Base-by-base conservation (phyloP, 2,888 invertebrate genomes). In the Drosophila bunnanda region DNA sequence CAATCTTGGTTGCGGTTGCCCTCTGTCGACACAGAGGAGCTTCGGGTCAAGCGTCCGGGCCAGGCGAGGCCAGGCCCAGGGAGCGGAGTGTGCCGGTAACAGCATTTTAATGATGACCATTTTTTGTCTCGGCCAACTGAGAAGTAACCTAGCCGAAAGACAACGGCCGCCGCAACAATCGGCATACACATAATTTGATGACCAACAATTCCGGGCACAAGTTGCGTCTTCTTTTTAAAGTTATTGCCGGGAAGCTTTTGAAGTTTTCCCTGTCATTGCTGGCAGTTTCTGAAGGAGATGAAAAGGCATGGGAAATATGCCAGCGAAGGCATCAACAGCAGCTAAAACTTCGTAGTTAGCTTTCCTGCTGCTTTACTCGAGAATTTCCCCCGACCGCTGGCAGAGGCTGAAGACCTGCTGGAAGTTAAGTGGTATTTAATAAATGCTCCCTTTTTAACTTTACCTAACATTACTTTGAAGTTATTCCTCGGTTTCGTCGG, bases 81-180 rank as follows among this genome's bases (percentile, higher is more conserved):
- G 65, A 39, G 43, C 50, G 36, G 58, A 55, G 76, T 15, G 50
- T 52, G 64, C 74, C 81, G 83, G 85, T 82, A 89, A 89, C 79
- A 89, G 81, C 75, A 89, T 89, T 89, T 85, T 89, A 85, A 89
- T 89, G 85, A 89, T 85, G 89, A 67, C 82, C 72, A 80, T 83
- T 83, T 88, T 75, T 67, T 55, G 55, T 43, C 43, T 43, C 48
- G 55, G 52, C 60, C 72, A 34, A 9, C 39, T 62, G 57, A 39
- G 39, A 54, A 56, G 39, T 22, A 52, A 32, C 34, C 30, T 22
- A 30, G 46, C 53, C 53, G 13, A 32, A 39, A 39, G n/a, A 46
- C 48, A 28, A 36, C 44, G 25, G 28, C 32, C 8, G 36, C 67
- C 39, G 36, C 59, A 74, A 56, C 76, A 58, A 76, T 71, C 75